Evolutionary conservation across 2,113 vertebrate genomes (phyloP).

Genomic region (Psilopogon haemacephalus): DNA sequence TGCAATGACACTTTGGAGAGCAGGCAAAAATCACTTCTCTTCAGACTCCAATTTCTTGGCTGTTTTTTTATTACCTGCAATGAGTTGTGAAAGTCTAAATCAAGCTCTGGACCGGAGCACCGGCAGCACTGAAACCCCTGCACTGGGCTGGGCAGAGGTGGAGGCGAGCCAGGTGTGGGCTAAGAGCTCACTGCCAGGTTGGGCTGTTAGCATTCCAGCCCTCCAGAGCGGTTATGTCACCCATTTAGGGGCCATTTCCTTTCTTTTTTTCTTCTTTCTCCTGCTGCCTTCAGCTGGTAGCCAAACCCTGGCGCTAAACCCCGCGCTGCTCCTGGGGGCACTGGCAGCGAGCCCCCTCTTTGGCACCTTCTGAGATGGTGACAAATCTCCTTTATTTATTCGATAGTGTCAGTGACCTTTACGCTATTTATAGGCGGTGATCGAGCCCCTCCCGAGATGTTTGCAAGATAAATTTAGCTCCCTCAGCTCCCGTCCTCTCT

Average conservation of each 20-base stretch:
- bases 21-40: rapidly evolving
- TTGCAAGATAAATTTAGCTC: slow-evolving; percentile 31
- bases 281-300: not conserved
- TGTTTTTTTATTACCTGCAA: not conserved
- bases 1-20: not conserved
- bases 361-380: not conserved
- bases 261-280: not conserved
- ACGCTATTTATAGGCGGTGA: not conserved
- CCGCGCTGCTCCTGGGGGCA: not conserved
- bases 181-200: rapidly evolving
- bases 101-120: rapidly evolving
- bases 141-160: not conserved
- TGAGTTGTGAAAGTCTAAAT: not conserved
- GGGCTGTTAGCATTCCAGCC: rapidly evolving
- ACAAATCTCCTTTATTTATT: slow-evolving; percentile 25
- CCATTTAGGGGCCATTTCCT: not conserved
- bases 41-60: not conserved
- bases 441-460: not conserved
- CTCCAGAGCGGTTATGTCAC: rapidly evolving
- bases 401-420: not conserved
- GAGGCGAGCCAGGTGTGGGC: rapidly evolving
- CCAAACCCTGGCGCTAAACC: not conserved
- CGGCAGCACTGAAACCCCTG: not conserved
- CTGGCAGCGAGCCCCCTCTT: not conserved
- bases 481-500: not conserved